A percentile compares a stretch with the other conserved stretches of the same genome.
Evolutionary conservation across 2,113 vertebrate species (phyloP).

Genomic region (Saiga tatarica): DNA sequence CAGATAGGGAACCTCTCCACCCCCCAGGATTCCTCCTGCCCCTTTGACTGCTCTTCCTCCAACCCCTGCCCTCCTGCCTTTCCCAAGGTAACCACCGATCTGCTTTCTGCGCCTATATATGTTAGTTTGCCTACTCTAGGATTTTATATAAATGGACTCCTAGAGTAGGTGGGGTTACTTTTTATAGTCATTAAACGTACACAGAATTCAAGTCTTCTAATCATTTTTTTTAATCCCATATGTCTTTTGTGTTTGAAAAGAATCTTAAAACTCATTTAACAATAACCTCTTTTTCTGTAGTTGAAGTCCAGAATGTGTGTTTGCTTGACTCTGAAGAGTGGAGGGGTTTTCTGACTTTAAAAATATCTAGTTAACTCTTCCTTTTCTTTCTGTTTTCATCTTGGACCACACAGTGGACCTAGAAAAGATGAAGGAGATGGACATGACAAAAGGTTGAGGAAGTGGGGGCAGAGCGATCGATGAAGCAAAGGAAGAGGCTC

Average conservation of each 20-base stretch:
- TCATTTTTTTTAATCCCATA: not conserved
- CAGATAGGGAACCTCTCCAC: not conserved
- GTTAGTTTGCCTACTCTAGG: slow-evolving; percentile 15
- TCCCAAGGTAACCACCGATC: not conserved
- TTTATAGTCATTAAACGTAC: slow-evolving; percentile 48
- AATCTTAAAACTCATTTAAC: not conserved
- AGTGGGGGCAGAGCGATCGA: rapidly evolving
- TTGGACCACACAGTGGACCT: not conserved
- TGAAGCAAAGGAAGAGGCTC: not conserved
- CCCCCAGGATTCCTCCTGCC: not conserved
- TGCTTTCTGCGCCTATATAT: not conserved
- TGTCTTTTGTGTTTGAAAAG: slow-evolving; percentile 27
- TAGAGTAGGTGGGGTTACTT: slow-evolving; percentile 30
- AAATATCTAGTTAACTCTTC: not conserved
- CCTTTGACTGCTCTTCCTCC: not conserved
- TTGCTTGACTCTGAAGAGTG: not conserved
- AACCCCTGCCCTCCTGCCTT: rapidly evolving
- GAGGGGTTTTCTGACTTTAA: not conserved
- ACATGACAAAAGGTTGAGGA: not conserved
- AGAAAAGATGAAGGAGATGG: not conserved
- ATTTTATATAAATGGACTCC: slow-evolving; percentile 40
- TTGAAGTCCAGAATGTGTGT: not conserved
- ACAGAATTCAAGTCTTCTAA: not conserved
- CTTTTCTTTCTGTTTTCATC: not conserved
- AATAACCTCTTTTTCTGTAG: not conserved